Evolutionary conservation across 2,113 vertebrate genomes (phyloP).

Genomic region (Puma concolor): DNA sequence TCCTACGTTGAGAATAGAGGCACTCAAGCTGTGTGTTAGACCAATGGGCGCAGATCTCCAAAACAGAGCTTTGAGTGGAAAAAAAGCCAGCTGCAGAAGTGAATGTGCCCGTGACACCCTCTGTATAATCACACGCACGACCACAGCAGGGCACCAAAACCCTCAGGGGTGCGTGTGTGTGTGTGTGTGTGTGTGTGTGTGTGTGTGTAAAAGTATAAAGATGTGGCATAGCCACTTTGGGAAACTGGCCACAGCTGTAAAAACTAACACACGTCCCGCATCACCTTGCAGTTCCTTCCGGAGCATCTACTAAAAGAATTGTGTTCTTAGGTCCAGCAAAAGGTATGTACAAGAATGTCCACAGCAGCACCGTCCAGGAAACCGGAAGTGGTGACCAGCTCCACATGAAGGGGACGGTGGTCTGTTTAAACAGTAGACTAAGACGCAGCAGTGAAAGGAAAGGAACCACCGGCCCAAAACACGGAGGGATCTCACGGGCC

Average conservation of each 20-base stretch:
- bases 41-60: fast-evolving
- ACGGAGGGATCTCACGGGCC: fast-evolving
- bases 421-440: not conserved
- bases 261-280: not conserved
- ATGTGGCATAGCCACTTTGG: not conserved
- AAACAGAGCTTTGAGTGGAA: not conserved
- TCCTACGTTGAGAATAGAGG: fast-evolving
- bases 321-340: not conserved
- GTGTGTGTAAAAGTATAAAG: not conserved
- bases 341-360: fast-evolving
- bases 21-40: fast-evolving
- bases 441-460: not conserved
- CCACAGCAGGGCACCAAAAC: not conserved
- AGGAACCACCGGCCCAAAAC: fast-evolving
- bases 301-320: not conserved
- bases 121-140: not conserved
- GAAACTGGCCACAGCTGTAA: not conserved
- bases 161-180: not conserved
- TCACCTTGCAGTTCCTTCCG: not conserved
- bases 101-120: not conserved
- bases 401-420: no score
- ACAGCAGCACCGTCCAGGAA: not conserved
- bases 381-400: not conserved
- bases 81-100: not conserved
- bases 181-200: not conserved